Evolutionary conservation across 2,797 vertebrate genomes (phyloP).

Genomic region (Liparis tanakae): DNA sequence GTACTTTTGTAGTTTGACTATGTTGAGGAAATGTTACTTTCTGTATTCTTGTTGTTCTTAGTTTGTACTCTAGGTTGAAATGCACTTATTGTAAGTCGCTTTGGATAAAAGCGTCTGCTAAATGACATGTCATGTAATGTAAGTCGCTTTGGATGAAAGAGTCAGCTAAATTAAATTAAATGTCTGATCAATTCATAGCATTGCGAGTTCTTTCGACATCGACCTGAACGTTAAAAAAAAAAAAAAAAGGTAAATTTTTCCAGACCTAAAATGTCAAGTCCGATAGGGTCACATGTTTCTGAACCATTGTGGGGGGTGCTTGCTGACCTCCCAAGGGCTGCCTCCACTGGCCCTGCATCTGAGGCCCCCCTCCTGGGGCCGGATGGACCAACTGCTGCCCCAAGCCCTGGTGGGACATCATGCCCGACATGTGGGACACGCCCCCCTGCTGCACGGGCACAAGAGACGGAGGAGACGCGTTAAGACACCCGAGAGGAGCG

Average conservation of each 20-base stretch:
- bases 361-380: constrained; percentile 87
- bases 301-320: not conserved
- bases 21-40: no score
- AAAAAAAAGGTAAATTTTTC: not conserved
- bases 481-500: constrained; percentile 15
- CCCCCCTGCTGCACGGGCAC: constrained; percentile 80
- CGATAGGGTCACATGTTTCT: constrained; percentile 20
- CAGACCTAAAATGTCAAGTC: not conserved
- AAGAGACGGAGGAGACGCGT: constrained; percentile 14
- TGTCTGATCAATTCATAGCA: not conserved
- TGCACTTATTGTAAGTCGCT: no score
- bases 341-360: constrained; percentile 89
- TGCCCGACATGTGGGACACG: constrained; percentile 87
- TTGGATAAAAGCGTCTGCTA: no score
- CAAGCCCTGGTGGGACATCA: constrained; percentile 88
- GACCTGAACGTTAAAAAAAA: no score
- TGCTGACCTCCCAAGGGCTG: constrained; percentile 87
- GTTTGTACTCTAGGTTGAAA: no score
- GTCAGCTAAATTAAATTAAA: no score
- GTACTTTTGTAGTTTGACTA: no score
- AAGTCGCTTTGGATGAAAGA: no score
- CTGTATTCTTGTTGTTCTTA: no score
- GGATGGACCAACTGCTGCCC: constrained; percentile 87
- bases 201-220: not conserved
- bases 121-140: no score